Evolutionary conservation across 2,888 invertebrate species (phyloP), one percentile per base, ranked within the genome.

Genomic region (Caenorhabditis sulstoni): DNA sequence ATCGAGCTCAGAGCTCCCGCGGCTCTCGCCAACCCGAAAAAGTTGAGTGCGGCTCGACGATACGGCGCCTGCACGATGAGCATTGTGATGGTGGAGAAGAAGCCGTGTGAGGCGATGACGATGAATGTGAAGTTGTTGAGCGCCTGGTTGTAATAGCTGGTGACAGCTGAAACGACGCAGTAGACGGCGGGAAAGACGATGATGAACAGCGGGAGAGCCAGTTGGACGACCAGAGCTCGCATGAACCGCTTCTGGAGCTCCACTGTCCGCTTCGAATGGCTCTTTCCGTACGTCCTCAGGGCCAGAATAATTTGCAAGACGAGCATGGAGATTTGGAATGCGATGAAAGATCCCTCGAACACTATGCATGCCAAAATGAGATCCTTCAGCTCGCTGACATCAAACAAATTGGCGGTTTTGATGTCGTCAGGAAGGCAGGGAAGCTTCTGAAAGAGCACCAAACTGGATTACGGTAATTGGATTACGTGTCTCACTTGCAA

Each of bases 71-170:
- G 67, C 0, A 58, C 23, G n/a, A 22, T 5, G 11, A 67, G 35
- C 66, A 67, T 47, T 1, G 22, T 4, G 20, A 67, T 47, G 0
- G 67, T 41, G 2, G 58, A 49, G 22, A 67, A 39, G 5, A 67
- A 29, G 12, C 67, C 67, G 12, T 67, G 50, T 3, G 41, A 50
- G 0, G 58, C 37, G 7, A 67, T 58, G 8, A 58, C 12, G 20
- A 58, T 50, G 22, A 66, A 12, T 2, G 55, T 18, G 7, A 66
- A 14, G 22, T 66, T 66, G 3, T 45, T 66, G n/a, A 47, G 9
- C 37, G 45, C 57, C 44, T 66, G 66, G 5, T 55, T 57, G 16
- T 47, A 47, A 18, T 37, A 49, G 4, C 11, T 11, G 14, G 12
- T 3, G 14, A 11, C 14, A 41, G 14, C 14, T 41, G 12, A 11